These are phyloP conservation scores for Hemiprocne comata DNA, from an alignment of 2,113 vertebrate genomes.

Conservation along the genomic window DNA sequence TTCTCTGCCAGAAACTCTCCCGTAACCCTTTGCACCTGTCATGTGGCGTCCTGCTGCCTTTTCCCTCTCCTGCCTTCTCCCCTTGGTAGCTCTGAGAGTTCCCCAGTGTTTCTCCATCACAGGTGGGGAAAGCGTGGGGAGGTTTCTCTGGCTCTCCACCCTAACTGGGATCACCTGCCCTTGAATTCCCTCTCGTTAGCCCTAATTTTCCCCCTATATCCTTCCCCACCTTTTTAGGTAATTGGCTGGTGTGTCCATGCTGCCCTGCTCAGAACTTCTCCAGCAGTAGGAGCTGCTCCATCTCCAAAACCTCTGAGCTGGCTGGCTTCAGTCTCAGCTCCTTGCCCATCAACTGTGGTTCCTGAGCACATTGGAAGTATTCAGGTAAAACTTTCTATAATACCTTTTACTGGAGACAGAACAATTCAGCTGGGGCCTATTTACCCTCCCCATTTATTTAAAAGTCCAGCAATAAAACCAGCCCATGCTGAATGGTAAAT, in stretches of 20 bases:
- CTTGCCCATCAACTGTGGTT: neutral
- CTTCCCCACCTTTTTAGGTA: neutral
- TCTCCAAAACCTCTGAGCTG: neutral
- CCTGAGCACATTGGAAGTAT: slow-evolving; percentile 12
- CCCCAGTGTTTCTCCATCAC: neutral
- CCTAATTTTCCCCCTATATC: neutral
- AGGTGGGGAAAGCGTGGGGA: accelerated
- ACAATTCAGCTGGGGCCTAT: slow-evolving; percentile 55
- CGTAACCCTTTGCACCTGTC: neutral
- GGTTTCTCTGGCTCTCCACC: neutral
- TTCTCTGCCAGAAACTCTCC: neutral
- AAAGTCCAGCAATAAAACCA: slow-evolving; percentile 58
- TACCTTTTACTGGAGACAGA: slow-evolving; percentile 60
- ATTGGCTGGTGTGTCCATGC: neutral
- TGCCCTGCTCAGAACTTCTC: neutral
- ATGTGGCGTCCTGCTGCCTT: neutral
- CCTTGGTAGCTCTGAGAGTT: neutral
- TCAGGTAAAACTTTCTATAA: slow-evolving; percentile 63
- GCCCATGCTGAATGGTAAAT: slow-evolving; percentile 62
- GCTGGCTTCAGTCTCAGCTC: neutral
- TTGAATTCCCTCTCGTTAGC: neutral
- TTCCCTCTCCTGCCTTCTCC: neutral
- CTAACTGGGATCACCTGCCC: neutral
- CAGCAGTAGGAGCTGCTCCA: neutral
- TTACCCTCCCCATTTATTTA: slow-evolving; percentile 67